Percentiles rank a stretch among this genome's conserved stretches.
phyloP scores from a whole-genome alignment of 1,140 invertebrate genomes.

The Pinna nobilis region DNA sequence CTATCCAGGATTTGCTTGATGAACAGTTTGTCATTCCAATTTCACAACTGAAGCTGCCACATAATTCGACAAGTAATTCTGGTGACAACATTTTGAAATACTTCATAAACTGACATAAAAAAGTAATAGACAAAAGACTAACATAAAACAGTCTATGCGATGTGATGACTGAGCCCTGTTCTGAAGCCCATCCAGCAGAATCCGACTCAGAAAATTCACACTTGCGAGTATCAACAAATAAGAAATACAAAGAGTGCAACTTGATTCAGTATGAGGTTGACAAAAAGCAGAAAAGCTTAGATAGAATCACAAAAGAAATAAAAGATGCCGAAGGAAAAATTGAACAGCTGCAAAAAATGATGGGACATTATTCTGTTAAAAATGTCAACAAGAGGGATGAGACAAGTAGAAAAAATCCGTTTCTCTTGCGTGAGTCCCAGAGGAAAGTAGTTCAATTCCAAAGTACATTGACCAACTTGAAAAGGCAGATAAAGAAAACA shows the following conservation, averaged over 20 bases:
- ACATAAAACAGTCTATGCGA: not conserved
- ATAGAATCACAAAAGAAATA: conserved; percentile 5
- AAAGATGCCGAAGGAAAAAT: too few relatives aligned
- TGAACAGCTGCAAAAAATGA: too few relatives aligned
- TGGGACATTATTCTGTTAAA: too few relatives aligned
- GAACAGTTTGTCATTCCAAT: not conserved
- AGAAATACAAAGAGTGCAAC: too few relatives aligned
- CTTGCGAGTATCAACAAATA: too few relatives aligned
- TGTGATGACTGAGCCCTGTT: not conserved
- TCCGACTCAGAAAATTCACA: too few relatives aligned
- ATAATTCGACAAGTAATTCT: not conserved
- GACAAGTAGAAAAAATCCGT: conserved; percentile 25
- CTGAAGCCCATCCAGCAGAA: not conserved
- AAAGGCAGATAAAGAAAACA: too few relatives aligned
- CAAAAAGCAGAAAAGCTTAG: not conserved
- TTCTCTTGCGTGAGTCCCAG: conserved; percentile 18
- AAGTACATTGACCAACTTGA: too few relatives aligned
- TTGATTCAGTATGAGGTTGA: not conserved
- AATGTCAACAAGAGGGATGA: conserved; percentile 38
- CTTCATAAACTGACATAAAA: not conserved
- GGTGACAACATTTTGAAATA: not conserved
- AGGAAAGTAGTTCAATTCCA: not conserved
- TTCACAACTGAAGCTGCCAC: not conserved
- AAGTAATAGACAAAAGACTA: not conserved
- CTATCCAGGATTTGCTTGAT: not conserved